Evolutionary conservation across 2,113 vertebrate species (phyloP).

Genomic region (Pongo abelii): DNA sequence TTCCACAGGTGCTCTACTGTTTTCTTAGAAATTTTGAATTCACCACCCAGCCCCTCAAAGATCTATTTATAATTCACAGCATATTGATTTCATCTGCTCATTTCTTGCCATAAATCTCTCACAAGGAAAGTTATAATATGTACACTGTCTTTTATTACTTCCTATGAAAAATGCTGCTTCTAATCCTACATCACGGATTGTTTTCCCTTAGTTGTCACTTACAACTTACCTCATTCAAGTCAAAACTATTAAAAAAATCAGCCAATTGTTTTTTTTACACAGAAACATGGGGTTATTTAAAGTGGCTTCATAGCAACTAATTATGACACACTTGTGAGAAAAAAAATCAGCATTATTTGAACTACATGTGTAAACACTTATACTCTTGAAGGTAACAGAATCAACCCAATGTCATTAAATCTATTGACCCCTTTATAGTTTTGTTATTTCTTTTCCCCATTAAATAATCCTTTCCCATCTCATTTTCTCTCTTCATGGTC

Average conservation of each 20-base stretch:
- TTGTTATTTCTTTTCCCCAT: neutral
- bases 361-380: neutral
- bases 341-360: slow-evolving; percentile 17
- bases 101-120: slow-evolving; percentile 4
- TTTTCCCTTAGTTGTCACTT: neutral
- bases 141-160: slow-evolving; percentile 51
- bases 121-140: slow-evolving; percentile 39
- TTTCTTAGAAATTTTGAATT: slow-evolving; percentile 33
- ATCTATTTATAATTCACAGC: slow-evolving; percentile 38
- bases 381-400: neutral
- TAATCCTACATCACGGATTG: neutral
- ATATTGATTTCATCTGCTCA: slow-evolving; percentile 48
- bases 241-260: neutral
- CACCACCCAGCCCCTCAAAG: neutral
- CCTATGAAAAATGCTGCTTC: slow-evolving; percentile 30
- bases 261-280: neutral
- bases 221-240: neutral
- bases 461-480: neutral
- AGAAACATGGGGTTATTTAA: neutral
- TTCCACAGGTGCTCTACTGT: neutral
- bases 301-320: neutral
- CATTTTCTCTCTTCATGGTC: slow-evolving; percentile 35
- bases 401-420: neutral
- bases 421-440: neutral
- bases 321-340: neutral